Conservation (phyloP, 2,113 vertebrate species). For the Cololabis saira region DNA sequence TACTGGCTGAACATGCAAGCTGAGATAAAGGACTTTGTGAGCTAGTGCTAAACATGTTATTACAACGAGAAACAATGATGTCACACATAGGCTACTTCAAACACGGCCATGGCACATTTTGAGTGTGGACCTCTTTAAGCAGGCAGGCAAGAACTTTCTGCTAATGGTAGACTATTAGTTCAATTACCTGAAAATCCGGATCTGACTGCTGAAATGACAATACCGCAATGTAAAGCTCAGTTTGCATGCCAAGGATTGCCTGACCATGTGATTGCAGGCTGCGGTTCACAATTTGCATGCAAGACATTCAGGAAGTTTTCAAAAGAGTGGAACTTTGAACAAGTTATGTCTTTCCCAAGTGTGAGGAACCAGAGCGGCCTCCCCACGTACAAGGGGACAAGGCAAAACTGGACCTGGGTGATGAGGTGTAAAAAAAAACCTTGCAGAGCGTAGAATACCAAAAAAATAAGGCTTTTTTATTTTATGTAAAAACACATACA, state of each 20-base stretch:
- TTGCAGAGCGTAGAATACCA: too few species aligned
- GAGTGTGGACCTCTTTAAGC: background rate
- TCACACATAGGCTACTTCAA: background rate
- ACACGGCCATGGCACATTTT: background rate
- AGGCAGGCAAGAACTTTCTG: background rate
- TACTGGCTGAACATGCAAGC: background rate
- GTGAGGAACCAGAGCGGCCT: too few species aligned
- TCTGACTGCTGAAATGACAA: background rate
- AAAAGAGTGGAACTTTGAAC: background rate
- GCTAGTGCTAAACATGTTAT: background rate
- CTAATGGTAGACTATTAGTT: constrained; percentile 4
- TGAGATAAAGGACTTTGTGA: background rate
- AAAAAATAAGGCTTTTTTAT: too few species aligned
- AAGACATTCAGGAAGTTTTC: background rate
- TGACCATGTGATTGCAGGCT: background rate
- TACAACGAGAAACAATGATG: constrained; percentile 1
- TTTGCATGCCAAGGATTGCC: background rate
- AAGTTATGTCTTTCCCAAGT: constrained; percentile 2
- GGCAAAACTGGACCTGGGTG: too few species aligned
- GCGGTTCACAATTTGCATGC: background rate
- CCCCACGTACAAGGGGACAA: too few species aligned
- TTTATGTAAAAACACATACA: too few species aligned
- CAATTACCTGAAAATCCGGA: background rate
- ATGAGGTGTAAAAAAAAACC: too few species aligned
- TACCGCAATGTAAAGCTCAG: background rate